Evolutionary conservation across 2,888 invertebrate genomes (phyloP), one percentile per base, ranked within the genome.

Genomic region (Drosophila paranaensis): DNA sequence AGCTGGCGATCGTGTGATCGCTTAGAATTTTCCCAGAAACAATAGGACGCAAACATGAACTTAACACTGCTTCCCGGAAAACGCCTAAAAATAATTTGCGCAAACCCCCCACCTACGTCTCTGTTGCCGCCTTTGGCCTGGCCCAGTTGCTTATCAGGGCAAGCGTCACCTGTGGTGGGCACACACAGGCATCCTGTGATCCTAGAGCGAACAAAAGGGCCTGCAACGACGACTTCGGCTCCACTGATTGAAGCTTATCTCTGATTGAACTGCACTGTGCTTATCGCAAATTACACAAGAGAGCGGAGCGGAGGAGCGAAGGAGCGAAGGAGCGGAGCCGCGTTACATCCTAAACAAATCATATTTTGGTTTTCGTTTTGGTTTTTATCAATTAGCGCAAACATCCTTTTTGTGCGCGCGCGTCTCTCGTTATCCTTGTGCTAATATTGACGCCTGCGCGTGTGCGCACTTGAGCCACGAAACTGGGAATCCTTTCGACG

Each of bases 61-160:
- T 83, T 87, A 77, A 85, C 87, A 79, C 87, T 39, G 58, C 71
- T 89, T 89, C 89, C 89, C 77, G 84, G 84, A 89, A 84, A 89
- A 79, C 61, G 79, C 81, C 71, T 71, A 48, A 61, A 48, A 66
- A 70, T 53, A 63, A 84, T 84, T 79, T 81, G 76, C 73, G 56
- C 56, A 65, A 81, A 46, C 75, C 79, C 65, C 79, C 39, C 39
- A 48, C 16, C 30, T 14, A 14, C 27, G 54, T 20, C 27, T 39
- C 11, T 0, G 51, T 37, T 5, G 6, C 39, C 39, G 54, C 54
- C 54, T 54, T 20, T 14, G 54, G 39, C 3, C 39, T n/a, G n/a
- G 39, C 27, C 60, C 60, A 51, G 42, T 30, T 33, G 60, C 77
- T 82, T 85, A 80, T 77, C 82, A 65, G 20, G 25, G 20, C 25